These are phyloP conservation scores for sheep (Ovis aries) DNA, from an alignment of 2,113 vertebrate species.

Conservation along the genomic window DNA sequence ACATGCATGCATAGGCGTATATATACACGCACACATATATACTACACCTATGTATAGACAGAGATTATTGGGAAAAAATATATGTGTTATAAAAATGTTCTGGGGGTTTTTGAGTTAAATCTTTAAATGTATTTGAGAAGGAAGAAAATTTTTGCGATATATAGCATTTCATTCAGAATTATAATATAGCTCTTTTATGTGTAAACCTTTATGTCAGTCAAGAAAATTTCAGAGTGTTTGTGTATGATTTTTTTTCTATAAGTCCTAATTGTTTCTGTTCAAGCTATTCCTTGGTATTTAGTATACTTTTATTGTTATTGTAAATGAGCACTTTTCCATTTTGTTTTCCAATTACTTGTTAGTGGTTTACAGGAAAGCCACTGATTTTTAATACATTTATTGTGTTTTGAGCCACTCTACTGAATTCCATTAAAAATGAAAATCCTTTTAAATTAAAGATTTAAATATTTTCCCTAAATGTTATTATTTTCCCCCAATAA, in stretches of 20 bases:
- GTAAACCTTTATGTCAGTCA: neutral
- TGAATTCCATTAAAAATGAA: neutral
- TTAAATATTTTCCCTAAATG: neutral
- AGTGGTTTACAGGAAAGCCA: neutral
- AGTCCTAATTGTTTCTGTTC: neutral
- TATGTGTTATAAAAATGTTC: neutral
- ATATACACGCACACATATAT: accelerated
- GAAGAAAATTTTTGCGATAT: neutral
- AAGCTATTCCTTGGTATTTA: neutral
- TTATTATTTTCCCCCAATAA: neutral
- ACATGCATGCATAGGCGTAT: neutral
- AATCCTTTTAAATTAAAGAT: neutral
- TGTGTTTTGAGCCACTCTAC: neutral
- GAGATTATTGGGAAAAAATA: neutral
- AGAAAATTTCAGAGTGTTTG: neutral
- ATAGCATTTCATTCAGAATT: neutral
- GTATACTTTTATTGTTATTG: neutral
- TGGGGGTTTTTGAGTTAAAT: neutral
- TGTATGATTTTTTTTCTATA: neutral
- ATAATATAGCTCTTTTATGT: neutral
- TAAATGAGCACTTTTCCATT: neutral
- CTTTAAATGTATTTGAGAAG: neutral
- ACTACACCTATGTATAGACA: neutral
- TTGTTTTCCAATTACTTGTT: neutral
- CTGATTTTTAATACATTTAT: neutral